These are phyloP conservation scores for Eugnorisma glareosa DNA, from an alignment of 2,888 invertebrate species.

Conservation along the genomic window DNA sequence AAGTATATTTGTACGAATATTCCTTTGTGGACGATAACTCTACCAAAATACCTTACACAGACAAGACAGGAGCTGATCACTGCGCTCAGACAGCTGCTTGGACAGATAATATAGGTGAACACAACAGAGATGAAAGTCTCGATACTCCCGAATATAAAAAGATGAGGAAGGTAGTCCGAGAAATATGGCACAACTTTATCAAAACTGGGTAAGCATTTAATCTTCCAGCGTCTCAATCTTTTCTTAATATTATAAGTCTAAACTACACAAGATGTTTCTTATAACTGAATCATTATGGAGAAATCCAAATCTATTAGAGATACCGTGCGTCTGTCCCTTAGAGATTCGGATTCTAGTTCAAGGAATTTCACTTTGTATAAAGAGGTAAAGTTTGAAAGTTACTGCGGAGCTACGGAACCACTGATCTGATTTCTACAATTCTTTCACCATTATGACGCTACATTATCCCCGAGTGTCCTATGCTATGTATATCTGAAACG, in stretches of 20 bases:
- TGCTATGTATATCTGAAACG: too few species aligned
- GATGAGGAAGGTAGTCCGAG: slow-evolving; percentile 51
- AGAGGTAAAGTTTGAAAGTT: too few species aligned
- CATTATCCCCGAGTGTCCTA: too few species aligned
- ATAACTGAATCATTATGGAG: neutral
- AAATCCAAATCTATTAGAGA: neutral
- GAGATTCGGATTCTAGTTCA: too few species aligned
- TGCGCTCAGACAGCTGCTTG: neutral
- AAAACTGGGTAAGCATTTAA: slow-evolving; percentile 50
- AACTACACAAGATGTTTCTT: neutral
- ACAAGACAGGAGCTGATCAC: neutral
- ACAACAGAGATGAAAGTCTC: neutral
- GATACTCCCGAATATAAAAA: neutral
- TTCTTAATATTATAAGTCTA: neutral
- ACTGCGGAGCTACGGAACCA: too few species aligned
- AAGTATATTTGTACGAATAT: slow-evolving; percentile 77
- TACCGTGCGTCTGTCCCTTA: neutral
- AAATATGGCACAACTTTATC: slow-evolving; percentile 66
- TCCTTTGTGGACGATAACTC: slow-evolving; percentile 61
- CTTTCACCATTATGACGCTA: too few species aligned
- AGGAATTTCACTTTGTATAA: too few species aligned
- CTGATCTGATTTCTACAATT: too few species aligned
- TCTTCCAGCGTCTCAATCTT: too few species aligned
- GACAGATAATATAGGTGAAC: neutral
- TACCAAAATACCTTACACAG: neutral